Base-by-base conservation (phyloP, 2,888 invertebrate species). In the Drosophila mimica region DNA sequence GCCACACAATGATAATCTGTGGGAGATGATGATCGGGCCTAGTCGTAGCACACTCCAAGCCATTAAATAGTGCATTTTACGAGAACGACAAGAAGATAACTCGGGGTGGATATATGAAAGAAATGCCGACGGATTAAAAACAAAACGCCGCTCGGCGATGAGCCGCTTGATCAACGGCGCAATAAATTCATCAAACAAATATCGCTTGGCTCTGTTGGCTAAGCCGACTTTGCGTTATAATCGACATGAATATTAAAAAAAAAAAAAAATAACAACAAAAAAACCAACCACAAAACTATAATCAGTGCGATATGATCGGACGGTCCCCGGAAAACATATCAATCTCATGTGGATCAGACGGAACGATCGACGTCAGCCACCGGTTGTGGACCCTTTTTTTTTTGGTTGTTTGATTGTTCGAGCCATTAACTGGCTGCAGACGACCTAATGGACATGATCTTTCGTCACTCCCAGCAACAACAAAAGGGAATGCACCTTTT, bases 401-500 rank as follows among this genome's bases (percentile, higher is more conserved):
- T 57, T 20, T 76, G 49, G 38, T 48, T 59, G 34, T 54, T 62
- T 60, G 56, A 40, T 28, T 49, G 61, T 66, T 75, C 68, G 74
- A 74, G 83, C 87, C 88, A 87, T 87, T 89, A 87, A 87, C 85
- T 82, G 80, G 54, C 85, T 80, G 83, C 82, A 89, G 89, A 84
- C 88, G 63, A 85, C 80, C 88, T 88, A 88, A 88, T 88, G 89
- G 88, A 89, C 88, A 86, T 78, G 86, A 88, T 89, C 88, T 88
- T 88, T 88, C 88, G 88, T 88, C 88, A 88, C 88, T 88, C 88
- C 89, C 89, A 72, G 38, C 77, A 80, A 70, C 70, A 81, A 67
- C 70, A 78, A 69, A 73, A 57, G 70, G 75, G 71, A 75, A 76
- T 70, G 61, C 70, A 77, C 82, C 83, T 77, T 75, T 79, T 73